Evolutionary conservation across 2,113 vertebrate species (phyloP).

Genomic region (Formicarius rufipectus): DNA sequence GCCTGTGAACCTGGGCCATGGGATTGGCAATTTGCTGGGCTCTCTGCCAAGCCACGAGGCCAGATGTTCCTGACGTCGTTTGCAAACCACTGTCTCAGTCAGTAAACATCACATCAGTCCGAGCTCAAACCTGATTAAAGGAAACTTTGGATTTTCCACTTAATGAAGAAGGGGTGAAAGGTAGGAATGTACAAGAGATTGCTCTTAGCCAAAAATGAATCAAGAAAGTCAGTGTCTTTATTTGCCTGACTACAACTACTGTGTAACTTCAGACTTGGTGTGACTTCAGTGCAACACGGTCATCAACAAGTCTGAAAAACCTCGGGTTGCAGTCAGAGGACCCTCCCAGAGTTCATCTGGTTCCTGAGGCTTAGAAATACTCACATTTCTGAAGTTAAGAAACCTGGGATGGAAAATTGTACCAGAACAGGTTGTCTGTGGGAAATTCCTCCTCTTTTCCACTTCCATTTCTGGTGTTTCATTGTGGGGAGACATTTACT

Average conservation of each 20-base stretch:
- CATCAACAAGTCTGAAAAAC: neutral
- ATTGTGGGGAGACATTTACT: fast-evolving
- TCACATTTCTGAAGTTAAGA: neutral
- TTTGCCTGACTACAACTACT: constrained; percentile 25
- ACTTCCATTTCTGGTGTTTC: neutral
- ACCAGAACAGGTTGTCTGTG: neutral
- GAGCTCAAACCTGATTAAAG: constrained; percentile 41
- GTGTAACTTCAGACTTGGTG: neutral
- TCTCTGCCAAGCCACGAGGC: constrained; percentile 24
- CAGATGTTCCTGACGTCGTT: constrained; percentile 39
- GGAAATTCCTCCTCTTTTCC: neutral
- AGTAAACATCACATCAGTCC: constrained; percentile 52
- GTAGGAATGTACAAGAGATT: constrained; percentile 6
- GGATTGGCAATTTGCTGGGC: constrained; percentile 50
- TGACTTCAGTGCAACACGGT: neutral
- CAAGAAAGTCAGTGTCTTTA: constrained; percentile 43
- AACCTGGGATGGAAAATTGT: neutral
- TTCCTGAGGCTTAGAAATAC: neutral
- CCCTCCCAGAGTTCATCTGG: neutral
- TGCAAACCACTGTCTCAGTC: constrained; percentile 36
- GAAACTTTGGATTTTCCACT: constrained; percentile 56
- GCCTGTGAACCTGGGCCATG: neutral
- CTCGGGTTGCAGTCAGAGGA: neutral
- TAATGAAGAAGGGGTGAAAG: constrained; percentile 43
- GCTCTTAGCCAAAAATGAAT: neutral